Base-by-base conservation (phyloP, 2,797 vertebrate genomes). In the Stomatorhinus walkeri region DNA sequence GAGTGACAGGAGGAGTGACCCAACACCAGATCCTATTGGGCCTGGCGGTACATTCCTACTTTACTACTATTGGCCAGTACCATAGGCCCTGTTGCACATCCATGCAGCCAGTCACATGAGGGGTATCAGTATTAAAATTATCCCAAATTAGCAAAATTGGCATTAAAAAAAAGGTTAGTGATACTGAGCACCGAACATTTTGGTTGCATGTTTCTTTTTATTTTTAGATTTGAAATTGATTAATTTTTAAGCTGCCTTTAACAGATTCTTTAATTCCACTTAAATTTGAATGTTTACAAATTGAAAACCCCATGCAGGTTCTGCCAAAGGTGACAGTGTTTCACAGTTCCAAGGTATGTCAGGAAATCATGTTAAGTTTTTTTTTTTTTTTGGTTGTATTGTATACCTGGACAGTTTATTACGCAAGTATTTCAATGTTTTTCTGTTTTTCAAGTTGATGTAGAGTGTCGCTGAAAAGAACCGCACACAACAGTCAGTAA, bases 1-100 rank as follows among this genome's bases (percentile, higher is more conserved):
- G 91, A 92, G 90, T 89, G 88, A 92, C 93, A 93, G 59, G 91
- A 89, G 7, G 90, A 91, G 93, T 93, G 93, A 92, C 90, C 89
- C 54, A 92, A 92, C 88, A 89, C 87, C 89, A 93, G 94, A 93
- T 91, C 89, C 93, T 93, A 93, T 92, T 94, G 92, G 91, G 90
- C 86, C 88, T 54, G 87, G 88, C 91, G 88, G 89, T 91, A 89
- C 91, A 92, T 93, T 92, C 90, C 93, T 91, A 68, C 84, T 90
- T 90, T 89, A 89, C 91, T 89, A 14, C 85, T 40, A 91, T 90
- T 32, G 85, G 88, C 51, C 84, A 48, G 88, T 46, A 89, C 90
- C 88, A 76, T 52, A n/a, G 72, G 54, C n/a, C 51, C 54, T 84
- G 22, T 72, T 56, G 22, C 89, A 68, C 85, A 79, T 87, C 40